Base-by-base conservation (phyloP, 1,140 invertebrate genomes). In the Drosophila nikananu region DNA sequence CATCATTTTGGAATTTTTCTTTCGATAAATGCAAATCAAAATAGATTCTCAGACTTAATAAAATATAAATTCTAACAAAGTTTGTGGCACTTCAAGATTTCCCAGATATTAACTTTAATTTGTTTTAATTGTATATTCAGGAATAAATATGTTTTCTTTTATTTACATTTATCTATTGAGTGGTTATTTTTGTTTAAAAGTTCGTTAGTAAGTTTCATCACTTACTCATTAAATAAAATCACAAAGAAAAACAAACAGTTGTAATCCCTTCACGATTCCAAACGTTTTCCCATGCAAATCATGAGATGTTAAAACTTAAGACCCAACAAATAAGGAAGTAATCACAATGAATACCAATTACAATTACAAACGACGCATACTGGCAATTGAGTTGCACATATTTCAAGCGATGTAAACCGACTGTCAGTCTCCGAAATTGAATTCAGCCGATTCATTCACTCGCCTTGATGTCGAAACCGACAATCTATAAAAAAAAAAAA, bases 371-470 rank as follows among this genome's bases (percentile, higher is more conserved):
- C 71, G 67, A 73, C 46, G 49, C 35, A 25, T 27, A 49, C 68
- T 46, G 42, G n/a, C 49, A 74, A 73, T 72, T 71, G 46, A 51
- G 70, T 74, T 58, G 67, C 67, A 39, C 71, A 74, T 73, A 74
- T 39, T 57, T 57, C 21, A 39, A 58, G 71, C 68, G 67, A 61
- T 73, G 71, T 73, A 73, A 73, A 55, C 71, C 68, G 35, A 7
- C 21, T 21, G 52, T 25, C 71, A 73, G 71, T 73, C 68, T 27
- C 71, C 23, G 44, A 73, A 73, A 73, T 52, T 51, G 44, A 73
- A 73, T 73, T 52, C 67, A 73, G 68, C 19, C 67, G 70, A 73
- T 73, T 73, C 67, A 73, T 73, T 73, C 67, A 72, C 30, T 73
- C 39, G 68, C 71, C 71, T 74, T 74, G 71, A 37, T 73, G 59